Base-by-base conservation (phyloP, 2,888 invertebrate genomes). In the Strigamia transsilvanica region DNA sequence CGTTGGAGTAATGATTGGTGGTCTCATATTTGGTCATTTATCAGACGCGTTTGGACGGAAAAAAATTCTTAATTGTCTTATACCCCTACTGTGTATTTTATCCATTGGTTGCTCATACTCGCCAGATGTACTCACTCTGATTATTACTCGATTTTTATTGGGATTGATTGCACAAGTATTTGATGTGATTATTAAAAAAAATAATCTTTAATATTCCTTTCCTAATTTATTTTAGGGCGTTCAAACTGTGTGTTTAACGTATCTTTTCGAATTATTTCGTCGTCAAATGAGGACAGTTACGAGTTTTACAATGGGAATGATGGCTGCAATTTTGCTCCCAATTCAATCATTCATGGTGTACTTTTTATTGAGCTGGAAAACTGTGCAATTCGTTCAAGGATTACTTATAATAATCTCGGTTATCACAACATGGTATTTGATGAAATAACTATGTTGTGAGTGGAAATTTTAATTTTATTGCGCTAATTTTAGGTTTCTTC, bases 101-200 rank as follows among this genome's bases (percentile, higher is more conserved):
- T n/a, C 18, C 1, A 79, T 79, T 15, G 79, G 41, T 7, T 21
- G 9, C 21, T n/a, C 38, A 4, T 79, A 21, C 21, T 38, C 79
- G 6, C 79, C 79, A 2, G 23, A 42, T 21, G 9, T 79, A 18
- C 38, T 18, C 10, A 23, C 18, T 12, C 18, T 79, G 3, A 38
- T 79, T 13, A 79, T 38, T 79, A 79, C 34, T n/a, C 79, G 79
- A 38, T 79, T 79, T 79, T 42, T 41, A 12, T 15, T 15, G 13
- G 79, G 79, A 34, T 15, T 41, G 9, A 12, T 79, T 2, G 23
- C 38, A 12, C 79, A 79, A n/a, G 79, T 79, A 34, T 15, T 13
- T 78, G 34, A 78, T 10, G 13, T 4, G 21, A 13, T 78, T 77
- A 21, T 77, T 77, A 27, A 78, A 78, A 38, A 12, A n/a, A 38